A percentile compares a stretch with the other conserved stretches of the same genome.
Conservation (phyloP, 2,888 invertebrate species). For the Monochamus alternatus region DNA sequence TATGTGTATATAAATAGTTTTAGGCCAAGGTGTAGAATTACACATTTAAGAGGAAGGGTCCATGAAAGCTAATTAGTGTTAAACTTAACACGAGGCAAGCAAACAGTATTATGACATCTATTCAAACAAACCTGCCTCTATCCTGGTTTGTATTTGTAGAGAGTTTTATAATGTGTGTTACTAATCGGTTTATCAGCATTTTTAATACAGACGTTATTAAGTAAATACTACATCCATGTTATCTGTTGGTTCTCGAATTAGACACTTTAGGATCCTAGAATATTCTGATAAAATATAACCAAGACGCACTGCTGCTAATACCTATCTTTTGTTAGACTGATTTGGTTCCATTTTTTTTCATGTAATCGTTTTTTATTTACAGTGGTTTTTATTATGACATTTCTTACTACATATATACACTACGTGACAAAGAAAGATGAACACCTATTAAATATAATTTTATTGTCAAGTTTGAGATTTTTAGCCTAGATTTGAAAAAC, state of each 20-base stretch:
- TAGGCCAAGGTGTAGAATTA: slow-evolving; percentile 1
- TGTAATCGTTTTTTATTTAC: neutral
- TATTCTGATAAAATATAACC: neutral
- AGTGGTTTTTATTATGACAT: too few relatives aligned
- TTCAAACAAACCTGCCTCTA: slow-evolving; percentile 18
- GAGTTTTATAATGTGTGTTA: slow-evolving; percentile 22
- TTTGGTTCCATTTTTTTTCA: neutral
- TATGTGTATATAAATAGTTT: neutral
- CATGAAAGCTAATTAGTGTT: slow-evolving; percentile 14
- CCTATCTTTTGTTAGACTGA: neutral
- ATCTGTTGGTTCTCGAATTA: slow-evolving; percentile 6
- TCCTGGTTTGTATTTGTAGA: slow-evolving; percentile 20
- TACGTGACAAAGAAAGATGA: too few relatives aligned
- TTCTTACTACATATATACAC: too few relatives aligned
- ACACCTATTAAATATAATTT: too few relatives aligned
- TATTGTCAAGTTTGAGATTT: too few relatives aligned
- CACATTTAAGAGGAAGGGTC: slow-evolving; percentile 6
- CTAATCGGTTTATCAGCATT: slow-evolving; percentile 23
- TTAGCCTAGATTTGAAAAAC: too few relatives aligned
- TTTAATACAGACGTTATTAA: slow-evolving; percentile 8
- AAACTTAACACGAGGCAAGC: slow-evolving; percentile 1
- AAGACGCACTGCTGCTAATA: neutral
- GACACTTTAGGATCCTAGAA: neutral
- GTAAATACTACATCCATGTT: slow-evolving; percentile 9
- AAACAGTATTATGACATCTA: slow-evolving; percentile 10